Evolutionary conservation across 2,888 invertebrate genomes (phyloP).

Genomic region (Tenthredo scrophulariae): DNA sequence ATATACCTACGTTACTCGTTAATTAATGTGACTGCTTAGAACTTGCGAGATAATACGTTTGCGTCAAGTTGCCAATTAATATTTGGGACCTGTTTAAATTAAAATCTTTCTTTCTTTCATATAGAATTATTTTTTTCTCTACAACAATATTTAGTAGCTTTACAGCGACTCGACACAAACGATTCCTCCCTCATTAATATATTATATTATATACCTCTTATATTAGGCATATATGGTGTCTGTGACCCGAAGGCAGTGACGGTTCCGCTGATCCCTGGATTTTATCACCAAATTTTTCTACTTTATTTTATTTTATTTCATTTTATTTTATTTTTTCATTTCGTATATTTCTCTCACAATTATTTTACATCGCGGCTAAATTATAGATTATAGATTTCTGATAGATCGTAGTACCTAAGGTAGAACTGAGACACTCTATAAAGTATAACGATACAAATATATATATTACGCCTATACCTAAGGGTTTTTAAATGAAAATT

Average conservation of each 20-base stretch:
- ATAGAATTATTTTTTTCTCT: not conserved
- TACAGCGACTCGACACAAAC: constrained; percentile 46
- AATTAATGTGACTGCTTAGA: constrained; percentile 50
- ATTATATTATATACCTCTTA: constrained; percentile 9
- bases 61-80: constrained; percentile 46
- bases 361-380: not conserved
- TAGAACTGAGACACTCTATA: constrained; percentile 2
- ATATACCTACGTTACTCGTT: not conserved
- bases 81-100: not conserved
- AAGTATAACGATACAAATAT: constrained; percentile 6
- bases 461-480: not conserved
- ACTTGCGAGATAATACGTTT: constrained; percentile 34
- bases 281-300: constrained; percentile 31
- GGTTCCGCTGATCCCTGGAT: constrained; percentile 42
- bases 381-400: not conserved
- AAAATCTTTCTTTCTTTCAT: not conserved
- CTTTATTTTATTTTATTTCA: not conserved
- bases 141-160: not conserved
- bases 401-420: constrained; percentile 4
- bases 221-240: constrained; percentile 22
- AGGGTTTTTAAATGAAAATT: constrained; percentile 4
- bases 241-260: constrained; percentile 38
- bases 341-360: not conserved
- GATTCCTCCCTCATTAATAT: constrained; percentile 9
- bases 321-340: not conserved